Conservation (phyloP, 2,113 vertebrate species). For the Struthidea cinerea region DNA sequence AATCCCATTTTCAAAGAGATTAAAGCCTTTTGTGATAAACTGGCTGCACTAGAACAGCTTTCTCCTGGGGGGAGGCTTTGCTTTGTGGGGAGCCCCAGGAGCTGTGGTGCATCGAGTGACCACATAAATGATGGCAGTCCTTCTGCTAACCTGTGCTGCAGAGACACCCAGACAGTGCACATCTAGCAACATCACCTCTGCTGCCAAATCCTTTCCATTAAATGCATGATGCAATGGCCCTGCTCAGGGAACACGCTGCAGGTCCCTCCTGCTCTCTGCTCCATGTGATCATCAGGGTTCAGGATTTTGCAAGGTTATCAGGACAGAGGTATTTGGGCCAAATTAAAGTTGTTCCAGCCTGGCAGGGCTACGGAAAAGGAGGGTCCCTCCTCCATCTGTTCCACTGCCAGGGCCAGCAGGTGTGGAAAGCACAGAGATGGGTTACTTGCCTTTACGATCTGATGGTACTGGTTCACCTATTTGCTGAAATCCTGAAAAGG, state of each 20-base stretch:
- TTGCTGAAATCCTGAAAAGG: not conserved
- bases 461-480: not conserved
- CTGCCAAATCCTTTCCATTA: not conserved
- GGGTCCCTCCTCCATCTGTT: not conserved
- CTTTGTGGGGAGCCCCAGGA: not conserved
- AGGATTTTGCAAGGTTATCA: not conserved
- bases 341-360: not conserved
- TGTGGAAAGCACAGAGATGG: not conserved
- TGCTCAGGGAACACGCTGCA: not conserved
- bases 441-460: not conserved
- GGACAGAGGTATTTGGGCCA: not conserved
- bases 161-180: not conserved
- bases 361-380: not conserved
- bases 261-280: not conserved
- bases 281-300: not conserved
- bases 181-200: not conserved
- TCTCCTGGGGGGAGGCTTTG: not conserved
- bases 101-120: not conserved
- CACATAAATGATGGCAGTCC: not conserved
- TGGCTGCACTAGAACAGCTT: not conserved
- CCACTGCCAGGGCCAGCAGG: not conserved
- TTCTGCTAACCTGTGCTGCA: not conserved
- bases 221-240: not conserved
- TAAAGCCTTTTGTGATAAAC: not conserved
- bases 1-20: slow-evolving; percentile 7